Percentiles rank a stretch among this genome's conserved stretches.
These are phyloP conservation scores for Chouioia cunea DNA, from an alignment of 2,888 invertebrate genomes.

Conservation along the genomic window DNA sequence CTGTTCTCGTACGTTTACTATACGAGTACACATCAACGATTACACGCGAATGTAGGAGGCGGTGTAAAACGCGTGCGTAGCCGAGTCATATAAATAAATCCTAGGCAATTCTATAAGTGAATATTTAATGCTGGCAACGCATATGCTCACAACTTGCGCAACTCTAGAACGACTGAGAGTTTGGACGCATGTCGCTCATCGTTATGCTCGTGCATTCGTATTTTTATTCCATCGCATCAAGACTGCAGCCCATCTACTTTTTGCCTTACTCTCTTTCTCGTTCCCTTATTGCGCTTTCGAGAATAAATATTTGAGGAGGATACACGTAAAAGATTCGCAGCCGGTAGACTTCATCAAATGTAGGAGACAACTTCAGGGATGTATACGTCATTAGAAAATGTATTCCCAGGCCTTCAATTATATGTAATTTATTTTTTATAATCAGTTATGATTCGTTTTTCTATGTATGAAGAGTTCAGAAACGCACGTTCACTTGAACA, in stretches of 20 bases:
- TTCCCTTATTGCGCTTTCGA: neutral
- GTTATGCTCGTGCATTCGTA: conserved; percentile 5
- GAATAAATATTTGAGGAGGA: neutral
- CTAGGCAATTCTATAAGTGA: conserved; percentile 49
- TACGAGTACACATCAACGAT: too few species aligned
- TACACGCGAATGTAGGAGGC: neutral
- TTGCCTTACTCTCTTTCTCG: neutral
- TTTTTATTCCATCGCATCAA: conserved; percentile 4
- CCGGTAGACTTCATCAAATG: neutral
- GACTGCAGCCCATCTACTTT: neutral
- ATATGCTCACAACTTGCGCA: conserved; percentile 35
- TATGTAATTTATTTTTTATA: too few species aligned
- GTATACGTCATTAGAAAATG: too few species aligned
- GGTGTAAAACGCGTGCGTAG: neutral
- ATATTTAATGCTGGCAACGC: conserved; percentile 62
- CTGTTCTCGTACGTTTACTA: neutral
- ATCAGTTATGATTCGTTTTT: too few species aligned
- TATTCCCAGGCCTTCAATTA: too few species aligned
- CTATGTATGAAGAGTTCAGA: too few species aligned
- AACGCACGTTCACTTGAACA: too few species aligned
- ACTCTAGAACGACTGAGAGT: conserved; percentile 42
- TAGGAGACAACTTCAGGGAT: too few species aligned
- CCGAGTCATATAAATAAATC: conserved; percentile 57
- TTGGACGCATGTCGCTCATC: conserved; percentile 12
- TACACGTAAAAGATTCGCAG: conserved; percentile 3